These are phyloP conservation scores for Trissolcus brochymenae DNA, from an alignment of 2,888 invertebrate genomes.

Conservation along the genomic window DNA sequence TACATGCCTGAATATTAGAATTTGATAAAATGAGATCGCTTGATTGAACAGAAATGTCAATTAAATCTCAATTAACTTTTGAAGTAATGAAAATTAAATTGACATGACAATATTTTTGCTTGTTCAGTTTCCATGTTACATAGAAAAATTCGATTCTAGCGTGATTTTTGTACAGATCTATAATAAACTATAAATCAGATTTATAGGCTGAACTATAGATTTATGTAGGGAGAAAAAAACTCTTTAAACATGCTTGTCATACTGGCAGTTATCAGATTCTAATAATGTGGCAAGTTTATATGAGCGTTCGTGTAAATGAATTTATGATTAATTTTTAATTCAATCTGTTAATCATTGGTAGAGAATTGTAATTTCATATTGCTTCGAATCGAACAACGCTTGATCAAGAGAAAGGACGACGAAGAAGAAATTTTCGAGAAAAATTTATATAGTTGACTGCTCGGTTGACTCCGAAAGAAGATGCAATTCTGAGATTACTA, in stretches of 20 bases:
- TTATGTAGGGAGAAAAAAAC: not conserved
- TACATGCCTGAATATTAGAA: not conserved
- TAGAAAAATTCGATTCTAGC: too few relatives aligned
- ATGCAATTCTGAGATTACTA: conserved; percentile 6
- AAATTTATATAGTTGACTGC: too few relatives aligned
- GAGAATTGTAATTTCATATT: not conserved
- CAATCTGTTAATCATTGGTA: not conserved
- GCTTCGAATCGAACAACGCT: not conserved
- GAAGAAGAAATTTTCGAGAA: not conserved
- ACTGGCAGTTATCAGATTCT: not conserved
- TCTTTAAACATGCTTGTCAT: not conserved
- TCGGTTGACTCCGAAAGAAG: not conserved
- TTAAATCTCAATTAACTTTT: too few relatives aligned
- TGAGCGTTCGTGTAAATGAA: not conserved
- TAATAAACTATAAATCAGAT: not conserved
- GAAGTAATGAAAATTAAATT: too few relatives aligned
- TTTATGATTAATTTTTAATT: not conserved
- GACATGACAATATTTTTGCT: too few relatives aligned
- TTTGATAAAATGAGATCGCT: not conserved
- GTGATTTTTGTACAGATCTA: not conserved
- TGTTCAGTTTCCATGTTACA: too few relatives aligned
- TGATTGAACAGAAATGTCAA: too few relatives aligned
- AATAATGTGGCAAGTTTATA: not conserved
- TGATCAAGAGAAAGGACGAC: not conserved
- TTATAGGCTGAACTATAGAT: not conserved